Evolutionary conservation across 2,888 invertebrate genomes (phyloP).

Genomic region (Odontomyia ornata): DNA sequence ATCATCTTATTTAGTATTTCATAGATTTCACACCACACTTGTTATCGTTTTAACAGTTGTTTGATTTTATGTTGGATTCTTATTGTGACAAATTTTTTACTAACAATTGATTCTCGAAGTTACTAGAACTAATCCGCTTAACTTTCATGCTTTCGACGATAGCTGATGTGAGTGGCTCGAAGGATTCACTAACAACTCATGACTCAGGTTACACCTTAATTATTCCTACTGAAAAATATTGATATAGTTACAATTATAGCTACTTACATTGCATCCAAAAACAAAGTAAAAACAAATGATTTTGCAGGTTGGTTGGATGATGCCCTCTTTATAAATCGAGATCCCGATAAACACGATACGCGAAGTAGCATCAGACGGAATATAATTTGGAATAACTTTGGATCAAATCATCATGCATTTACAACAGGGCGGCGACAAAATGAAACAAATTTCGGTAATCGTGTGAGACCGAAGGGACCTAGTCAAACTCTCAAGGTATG

Average conservation of each 20-base stretch:
- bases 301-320: slow-evolving; percentile 68
- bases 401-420: slow-evolving; percentile 73
- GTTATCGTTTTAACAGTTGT: too few species aligned
- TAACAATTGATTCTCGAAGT: not conserved
- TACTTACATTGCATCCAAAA: too few species aligned
- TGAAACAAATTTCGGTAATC: slow-evolving; percentile 63
- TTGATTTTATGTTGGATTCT: not conserved
- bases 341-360: slow-evolving; percentile 60
- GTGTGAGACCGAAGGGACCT: slow-evolving; percentile 74
- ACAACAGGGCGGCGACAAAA: slow-evolving; percentile 74
- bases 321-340: slow-evolving; percentile 63
- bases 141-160: slow-evolving; percentile 59
- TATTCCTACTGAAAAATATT: not conserved
- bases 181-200: slow-evolving; percentile 81
- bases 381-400: slow-evolving; percentile 70
- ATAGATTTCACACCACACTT: slow-evolving; percentile 2
- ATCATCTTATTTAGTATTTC: slow-evolving; percentile 6
- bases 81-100: not conserved
- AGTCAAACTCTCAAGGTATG: slow-evolving; percentile 73
- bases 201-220: slow-evolving; percentile 73
- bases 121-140: slow-evolving; percentile 49
- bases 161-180: slow-evolving; percentile 83
- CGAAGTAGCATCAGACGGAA: slow-evolving; percentile 61
- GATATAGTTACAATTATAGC: not conserved
- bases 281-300: not conserved